These are phyloP conservation scores for Lepas anatifera DNA, from an alignment of 2,888 invertebrate species.

Conservation along the genomic window DNA sequence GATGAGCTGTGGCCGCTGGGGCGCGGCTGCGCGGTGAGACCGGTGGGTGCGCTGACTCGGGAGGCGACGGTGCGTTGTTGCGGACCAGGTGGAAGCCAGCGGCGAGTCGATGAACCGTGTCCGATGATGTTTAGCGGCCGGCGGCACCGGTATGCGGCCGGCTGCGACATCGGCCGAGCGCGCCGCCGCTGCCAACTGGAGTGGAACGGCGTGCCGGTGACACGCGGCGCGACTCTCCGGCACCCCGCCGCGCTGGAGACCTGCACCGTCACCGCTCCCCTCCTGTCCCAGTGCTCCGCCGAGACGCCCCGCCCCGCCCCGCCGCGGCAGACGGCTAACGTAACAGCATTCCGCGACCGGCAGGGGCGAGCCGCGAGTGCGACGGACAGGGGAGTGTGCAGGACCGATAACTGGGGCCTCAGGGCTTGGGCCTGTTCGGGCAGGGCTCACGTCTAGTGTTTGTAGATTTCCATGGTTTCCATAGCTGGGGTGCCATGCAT, in stretches of 20 bases:
- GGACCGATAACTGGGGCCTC: no score
- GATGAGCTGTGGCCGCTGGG: no score
- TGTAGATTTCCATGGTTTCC: no score
- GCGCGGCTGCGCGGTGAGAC: no score
- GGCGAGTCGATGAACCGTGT: neutral
- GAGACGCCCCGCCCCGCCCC: neutral
- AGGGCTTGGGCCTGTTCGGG: no score
- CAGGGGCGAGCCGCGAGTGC: neutral
- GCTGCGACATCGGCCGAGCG: no score
- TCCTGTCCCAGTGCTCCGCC: neutral
- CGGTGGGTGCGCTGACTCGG: no score
- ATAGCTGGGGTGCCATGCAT: no score
- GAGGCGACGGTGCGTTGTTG: no score
- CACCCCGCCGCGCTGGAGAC: neutral
- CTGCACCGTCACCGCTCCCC: neutral
- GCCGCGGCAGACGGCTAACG: neutral
- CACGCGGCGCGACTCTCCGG: neutral
- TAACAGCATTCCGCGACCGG: constrained; percentile 4
- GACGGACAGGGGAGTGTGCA: neutral
- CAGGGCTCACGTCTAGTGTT: no score
- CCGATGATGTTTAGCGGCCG: neutral
- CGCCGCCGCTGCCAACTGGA: neutral
- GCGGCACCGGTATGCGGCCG: neutral
- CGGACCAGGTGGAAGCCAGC: no score
- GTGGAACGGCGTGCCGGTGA: no score